Conservation (phyloP, 2,888 invertebrate species). For the Thecocarcelia acutangulata region DNA sequence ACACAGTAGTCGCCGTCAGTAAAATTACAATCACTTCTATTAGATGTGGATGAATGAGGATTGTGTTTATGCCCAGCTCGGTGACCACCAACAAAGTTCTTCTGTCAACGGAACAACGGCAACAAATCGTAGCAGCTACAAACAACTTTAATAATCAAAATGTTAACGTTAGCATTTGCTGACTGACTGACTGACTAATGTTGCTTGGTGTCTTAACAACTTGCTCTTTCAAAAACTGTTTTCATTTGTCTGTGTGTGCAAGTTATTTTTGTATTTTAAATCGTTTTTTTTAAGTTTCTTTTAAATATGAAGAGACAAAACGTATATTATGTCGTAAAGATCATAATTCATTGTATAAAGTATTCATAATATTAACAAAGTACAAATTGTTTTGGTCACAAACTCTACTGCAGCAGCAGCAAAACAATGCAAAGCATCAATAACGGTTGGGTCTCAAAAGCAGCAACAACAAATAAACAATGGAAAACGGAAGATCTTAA, state of each 20-base stretch:
- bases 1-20: conserved; percentile 29
- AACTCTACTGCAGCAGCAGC: conserved; percentile 39
- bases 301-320: conserved; percentile 41
- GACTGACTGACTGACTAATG: background rate
- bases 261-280: conserved; percentile 8
- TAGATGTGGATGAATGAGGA: conserved; percentile 37
- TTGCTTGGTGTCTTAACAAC: conserved; percentile 17
- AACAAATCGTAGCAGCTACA: conserved; percentile 49
- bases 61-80: background rate
- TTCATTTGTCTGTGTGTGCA: conserved; percentile 31
- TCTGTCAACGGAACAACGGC: conserved; percentile 27
- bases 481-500: conserved; percentile 53
- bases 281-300: background rate
- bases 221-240: conserved; percentile 10
- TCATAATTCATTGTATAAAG: conserved; percentile 69
- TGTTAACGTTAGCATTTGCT: conserved; percentile 60
- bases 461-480: conserved; percentile 54
- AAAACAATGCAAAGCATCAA: conserved; percentile 27
- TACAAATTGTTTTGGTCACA: conserved; percentile 69
- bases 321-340: conserved; percentile 67
- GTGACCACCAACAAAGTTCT: conserved; percentile 59
- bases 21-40: conserved; percentile 30
- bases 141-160: conserved; percentile 46
- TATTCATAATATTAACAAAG: conserved; percentile 68
- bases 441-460: conserved; percentile 5